These are phyloP conservation scores for Papilio dardanus DNA, from an alignment of 1,140 invertebrate species.

Conservation along the genomic window DNA sequence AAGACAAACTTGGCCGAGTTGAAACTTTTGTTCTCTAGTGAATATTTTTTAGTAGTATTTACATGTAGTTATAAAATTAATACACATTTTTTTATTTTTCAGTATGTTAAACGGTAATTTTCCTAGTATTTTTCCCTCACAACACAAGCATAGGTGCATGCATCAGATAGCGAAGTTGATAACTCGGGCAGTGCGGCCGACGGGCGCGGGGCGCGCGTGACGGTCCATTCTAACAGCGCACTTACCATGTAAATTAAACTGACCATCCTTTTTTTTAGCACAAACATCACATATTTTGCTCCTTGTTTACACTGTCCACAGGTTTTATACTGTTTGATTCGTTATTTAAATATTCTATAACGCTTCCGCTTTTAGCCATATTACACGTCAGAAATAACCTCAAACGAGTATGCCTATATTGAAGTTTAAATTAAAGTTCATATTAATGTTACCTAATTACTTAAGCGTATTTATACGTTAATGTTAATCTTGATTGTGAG, in stretches of 20 bases:
- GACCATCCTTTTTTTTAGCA: conserved; percentile 70
- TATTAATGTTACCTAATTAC: no score
- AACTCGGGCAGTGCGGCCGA: conserved; percentile 49
- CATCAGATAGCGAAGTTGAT: conserved; percentile 50
- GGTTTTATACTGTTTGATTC: conserved; percentile 47
- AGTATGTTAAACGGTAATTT: background rate
- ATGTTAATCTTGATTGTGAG: background rate
- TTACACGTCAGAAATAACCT: background rate
- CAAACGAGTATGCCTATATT: background rate
- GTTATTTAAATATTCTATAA: conserved; percentile 40
- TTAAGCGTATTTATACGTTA: no score
- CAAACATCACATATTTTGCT: conserved; percentile 66
- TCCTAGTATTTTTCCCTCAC: background rate
- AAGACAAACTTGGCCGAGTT: background rate
- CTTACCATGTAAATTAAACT: conserved; percentile 77
- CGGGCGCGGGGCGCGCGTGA: conserved; percentile 68
- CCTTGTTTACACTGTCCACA: conserved; percentile 61
- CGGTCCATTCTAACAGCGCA: conserved; percentile 73
- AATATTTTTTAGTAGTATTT: no score
- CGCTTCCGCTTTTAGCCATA: conserved; percentile 29
- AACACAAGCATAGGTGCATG: background rate
- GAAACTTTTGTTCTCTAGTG: background rate
- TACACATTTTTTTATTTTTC: background rate
- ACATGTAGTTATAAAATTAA: no score
- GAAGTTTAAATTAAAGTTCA: no score